Evolutionary conservation across 2,113 vertebrate species (phyloP).

Genomic region (Colistium nudipinnis): DNA sequence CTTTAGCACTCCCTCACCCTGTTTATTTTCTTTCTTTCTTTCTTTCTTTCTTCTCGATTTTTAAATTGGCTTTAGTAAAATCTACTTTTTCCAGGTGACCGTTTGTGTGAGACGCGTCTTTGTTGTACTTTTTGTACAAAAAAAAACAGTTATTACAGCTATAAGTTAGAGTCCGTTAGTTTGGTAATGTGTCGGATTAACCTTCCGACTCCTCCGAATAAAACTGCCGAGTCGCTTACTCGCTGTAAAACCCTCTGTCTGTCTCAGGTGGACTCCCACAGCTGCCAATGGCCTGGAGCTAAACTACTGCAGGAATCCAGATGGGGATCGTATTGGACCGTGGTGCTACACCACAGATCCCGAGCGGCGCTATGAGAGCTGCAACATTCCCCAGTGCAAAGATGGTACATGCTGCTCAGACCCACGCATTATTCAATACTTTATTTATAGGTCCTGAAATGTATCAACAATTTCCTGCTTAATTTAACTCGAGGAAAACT

Average conservation of each 20-base stretch:
- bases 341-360: conserved; percentile 94
- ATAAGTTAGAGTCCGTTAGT: no score
- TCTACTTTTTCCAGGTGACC: no score
- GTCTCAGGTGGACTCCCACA: conserved; percentile 87
- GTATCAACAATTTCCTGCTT: neutral
- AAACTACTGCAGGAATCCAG: conserved; percentile 96
- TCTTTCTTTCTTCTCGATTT: no score
- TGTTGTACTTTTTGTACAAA: no score
- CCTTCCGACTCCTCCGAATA: neutral
- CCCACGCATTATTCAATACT: neutral
- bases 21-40: no score
- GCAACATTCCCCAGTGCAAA: conserved; percentile 90
- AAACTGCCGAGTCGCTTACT: neutral
- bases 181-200: no score
- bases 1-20: no score
- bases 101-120: no score
- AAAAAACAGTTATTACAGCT: no score
- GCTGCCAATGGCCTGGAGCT: conserved; percentile 88
- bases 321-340: conserved; percentile 87
- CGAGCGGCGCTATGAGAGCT: conserved; percentile 87
- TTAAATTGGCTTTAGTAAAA: no score
- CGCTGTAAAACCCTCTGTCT: neutral
- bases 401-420: conserved; percentile 77
- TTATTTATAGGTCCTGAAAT: neutral
- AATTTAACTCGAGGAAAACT: neutral